Evolutionary conservation across 2,888 invertebrate species (phyloP), one percentile per base, ranked within the genome.

Genomic region (Dinocampus coccinellae): DNA sequence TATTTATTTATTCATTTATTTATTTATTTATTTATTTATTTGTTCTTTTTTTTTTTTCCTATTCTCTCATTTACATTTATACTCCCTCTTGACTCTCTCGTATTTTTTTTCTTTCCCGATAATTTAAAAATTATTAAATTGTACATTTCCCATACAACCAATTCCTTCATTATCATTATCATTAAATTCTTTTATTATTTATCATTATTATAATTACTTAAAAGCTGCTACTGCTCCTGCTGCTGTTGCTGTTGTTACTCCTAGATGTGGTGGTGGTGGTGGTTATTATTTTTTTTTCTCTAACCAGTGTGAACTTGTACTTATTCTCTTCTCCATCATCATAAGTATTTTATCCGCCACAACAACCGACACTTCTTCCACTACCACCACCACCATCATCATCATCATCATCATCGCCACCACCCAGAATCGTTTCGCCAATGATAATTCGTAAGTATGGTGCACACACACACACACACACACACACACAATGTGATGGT

Each of bases 391-490:
- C 55, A 33, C n/a, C 16, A 39, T 52, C 55, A 66, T 61, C 42
- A 42, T 29, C 24, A 9, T 72, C 55, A n/a, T 69, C 29, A 13
- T 65, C 16, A 62, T 61, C 68, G 69, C 62, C 53, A 57, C 64
- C 60, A 72, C 75, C 58, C 73, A 67, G 66, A 72, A 62, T 73
- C 76, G 79, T 79, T 76, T 76, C 82, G 80, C 80, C 82, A 81
- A 80, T 82, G 81, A 85, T 83, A 84, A 85, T 83, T 85, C 82
- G 80, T 77, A 78, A 80, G 80, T 80, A 80, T 77, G 33, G 60
- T 39, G 78, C 77, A 78, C n/a, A n/a, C n/a, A n/a, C n/a, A n/a
- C 81, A 78, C 29, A 47, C 16, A 47, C 7, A 47, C 47, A n/a
- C 16, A 47, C 47, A 16, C 47, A 47, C 16, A 47, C 47, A 47